These are phyloP conservation scores for Volucella inanis DNA, from an alignment of 2,888 invertebrate species.

Conservation along the genomic window DNA sequence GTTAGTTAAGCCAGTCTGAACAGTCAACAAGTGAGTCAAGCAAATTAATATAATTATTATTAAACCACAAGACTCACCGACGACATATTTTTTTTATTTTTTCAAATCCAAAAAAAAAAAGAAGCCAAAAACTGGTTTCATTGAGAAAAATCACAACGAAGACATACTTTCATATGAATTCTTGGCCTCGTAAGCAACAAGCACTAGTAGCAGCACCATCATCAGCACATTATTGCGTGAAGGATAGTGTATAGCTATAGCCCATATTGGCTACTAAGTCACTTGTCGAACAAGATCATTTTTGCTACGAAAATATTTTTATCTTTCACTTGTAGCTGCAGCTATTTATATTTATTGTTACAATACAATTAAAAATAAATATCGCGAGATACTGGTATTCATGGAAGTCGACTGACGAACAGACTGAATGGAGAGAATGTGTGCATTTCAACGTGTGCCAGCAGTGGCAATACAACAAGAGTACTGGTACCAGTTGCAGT, in stretches of 20 bases:
- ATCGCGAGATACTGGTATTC: conserved; percentile 5
- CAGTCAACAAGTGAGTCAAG: too few species aligned
- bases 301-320: conserved; percentile 56
- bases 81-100: not conserved
- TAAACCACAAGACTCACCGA: conserved; percentile 27
- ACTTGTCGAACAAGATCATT: conserved; percentile 65
- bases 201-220: too few species aligned
- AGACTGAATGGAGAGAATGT: conserved; percentile 10
- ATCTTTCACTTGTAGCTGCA: conserved; percentile 20
- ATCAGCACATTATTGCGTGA: too few species aligned
- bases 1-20: not conserved
- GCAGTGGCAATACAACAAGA: too few species aligned
- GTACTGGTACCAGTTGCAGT: not conserved
- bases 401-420: not conserved
- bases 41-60: conserved; percentile 10
- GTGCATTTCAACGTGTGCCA: conserved; percentile 19
- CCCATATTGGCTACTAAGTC: conserved; percentile 5
- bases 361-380: conserved; percentile 69
- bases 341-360: conserved; percentile 64
- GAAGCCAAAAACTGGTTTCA: conserved; percentile 46
- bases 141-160: conserved; percentile 61
- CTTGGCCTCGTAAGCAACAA: conserved; percentile 3
- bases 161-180: conserved; percentile 25
- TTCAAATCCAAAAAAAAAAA: not conserved
- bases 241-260: not conserved